Percentiles rank a stretch among this genome's conserved stretches.
Evolutionary conservation across 2,888 invertebrate genomes (phyloP).

Genomic region (Callosobruchus maculatus): DNA sequence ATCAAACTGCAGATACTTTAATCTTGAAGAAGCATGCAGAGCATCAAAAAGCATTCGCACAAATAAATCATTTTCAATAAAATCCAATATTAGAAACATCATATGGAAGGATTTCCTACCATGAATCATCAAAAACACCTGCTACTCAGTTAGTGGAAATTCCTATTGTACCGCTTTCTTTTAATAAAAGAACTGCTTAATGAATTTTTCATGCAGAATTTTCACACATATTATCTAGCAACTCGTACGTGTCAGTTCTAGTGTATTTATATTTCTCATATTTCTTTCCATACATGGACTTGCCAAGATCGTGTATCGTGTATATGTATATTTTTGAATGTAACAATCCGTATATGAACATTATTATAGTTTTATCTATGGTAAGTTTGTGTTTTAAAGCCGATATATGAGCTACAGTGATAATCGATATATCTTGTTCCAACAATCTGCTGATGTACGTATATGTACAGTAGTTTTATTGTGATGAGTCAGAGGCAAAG

Average conservation of each 20-base stretch:
- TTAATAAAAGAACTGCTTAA: background rate
- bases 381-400: no score
- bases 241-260: background rate
- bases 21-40: no score
- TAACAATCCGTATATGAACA: background rate
- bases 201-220: background rate
- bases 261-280: background rate
- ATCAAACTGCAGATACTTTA: no score
- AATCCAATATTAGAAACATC: background rate
- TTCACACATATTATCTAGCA: background rate
- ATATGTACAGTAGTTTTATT: no score
- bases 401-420: no score
- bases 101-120: background rate
- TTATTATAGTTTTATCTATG: background rate
- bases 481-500: no score
- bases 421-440: background rate
- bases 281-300: background rate
- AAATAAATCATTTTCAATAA: no score
- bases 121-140: background rate
- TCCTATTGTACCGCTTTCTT: background rate
- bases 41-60: no score
- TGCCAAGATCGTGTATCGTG: background rate
- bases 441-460: background rate
- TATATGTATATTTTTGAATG: background rate
- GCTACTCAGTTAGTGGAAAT: background rate